phyloP scores from a whole-genome alignment of 2,888 invertebrate genomes.

The Andrena hattorfiana region DNA sequence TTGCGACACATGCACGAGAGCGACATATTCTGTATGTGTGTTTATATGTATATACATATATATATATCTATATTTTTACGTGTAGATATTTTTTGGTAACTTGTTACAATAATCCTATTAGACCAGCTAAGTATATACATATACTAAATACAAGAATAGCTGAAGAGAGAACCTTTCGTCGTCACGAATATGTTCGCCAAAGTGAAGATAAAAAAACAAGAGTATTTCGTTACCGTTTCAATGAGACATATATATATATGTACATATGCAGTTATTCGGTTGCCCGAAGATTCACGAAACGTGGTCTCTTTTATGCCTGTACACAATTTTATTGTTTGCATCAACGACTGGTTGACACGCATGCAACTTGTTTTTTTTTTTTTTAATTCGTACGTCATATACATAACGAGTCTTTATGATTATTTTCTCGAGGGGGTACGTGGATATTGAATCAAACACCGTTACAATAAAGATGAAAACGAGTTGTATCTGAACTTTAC shows the following conservation, averaged over 20 bases:
- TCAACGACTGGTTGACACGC: constrained; percentile 51
- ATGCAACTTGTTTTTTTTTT: constrained; percentile 69
- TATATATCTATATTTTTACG: constrained; percentile 78
- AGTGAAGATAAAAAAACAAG: constrained; percentile 11
- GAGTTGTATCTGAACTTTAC: constrained; percentile 69
- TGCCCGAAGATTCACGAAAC: constrained; percentile 29
- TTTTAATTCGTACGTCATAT: constrained; percentile 61
- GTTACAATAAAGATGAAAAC: constrained; percentile 63
- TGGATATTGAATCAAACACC: constrained; percentile 57
- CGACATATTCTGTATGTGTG: constrained; percentile 62
- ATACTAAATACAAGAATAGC: constrained; percentile 69
- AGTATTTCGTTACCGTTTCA: constrained; percentile 33
- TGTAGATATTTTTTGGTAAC: constrained; percentile 83
- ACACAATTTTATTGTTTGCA: constrained; percentile 23
- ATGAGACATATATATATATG: constrained; percentile 18
- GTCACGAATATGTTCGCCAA: constrained; percentile 38
- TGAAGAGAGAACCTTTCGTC: constrained; percentile 41
- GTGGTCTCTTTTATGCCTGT: constrained; percentile 34
- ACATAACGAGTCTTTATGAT: constrained; percentile 69
- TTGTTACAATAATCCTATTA: constrained; percentile 75
- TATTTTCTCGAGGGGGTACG: constrained; percentile 64
- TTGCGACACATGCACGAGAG: constrained; percentile 40
- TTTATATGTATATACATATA: constrained; percentile 63
- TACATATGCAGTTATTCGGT: constrained; percentile 12
- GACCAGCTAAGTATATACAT: constrained; percentile 63